Evolutionary conservation across 2,888 invertebrate genomes (phyloP).

Genomic region (Yponomeuta cagnagella): DNA sequence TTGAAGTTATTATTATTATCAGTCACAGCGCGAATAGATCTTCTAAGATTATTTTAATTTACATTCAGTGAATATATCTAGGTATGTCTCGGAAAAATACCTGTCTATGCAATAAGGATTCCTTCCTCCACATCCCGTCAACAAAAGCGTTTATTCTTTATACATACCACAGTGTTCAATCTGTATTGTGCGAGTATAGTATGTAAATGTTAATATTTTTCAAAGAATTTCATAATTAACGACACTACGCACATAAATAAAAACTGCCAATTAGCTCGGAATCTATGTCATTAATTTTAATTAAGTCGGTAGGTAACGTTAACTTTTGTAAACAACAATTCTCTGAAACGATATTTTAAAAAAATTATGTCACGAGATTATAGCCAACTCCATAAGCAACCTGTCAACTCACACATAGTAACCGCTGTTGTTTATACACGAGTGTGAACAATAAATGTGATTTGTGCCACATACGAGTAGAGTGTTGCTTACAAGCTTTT

Average conservation of each 20-base stretch:
- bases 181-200: background rate
- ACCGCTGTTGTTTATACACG: background rate
- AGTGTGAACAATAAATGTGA: background rate
- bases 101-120: too few species aligned
- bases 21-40: too few species aligned
- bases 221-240: slow-evolving; percentile 1
- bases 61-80: too few species aligned
- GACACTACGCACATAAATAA: background rate
- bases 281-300: background rate
- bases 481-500: too few species aligned
- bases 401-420: background rate
- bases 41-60: too few species aligned
- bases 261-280: slow-evolving; percentile 10
- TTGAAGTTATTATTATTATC: too few species aligned
- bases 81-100: too few species aligned
- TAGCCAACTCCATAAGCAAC: background rate
- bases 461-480: background rate
- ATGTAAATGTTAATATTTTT: background rate
- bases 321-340: background rate
- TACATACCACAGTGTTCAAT: too few species aligned
- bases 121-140: too few species aligned
- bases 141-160: too few species aligned
- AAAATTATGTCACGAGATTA: background rate
- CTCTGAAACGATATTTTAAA: too few species aligned
- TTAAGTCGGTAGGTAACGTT: background rate